Evolutionary conservation across 2,113 vertebrate genomes (phyloP).

Genomic region (Gymnocephalus cernua): DNA sequence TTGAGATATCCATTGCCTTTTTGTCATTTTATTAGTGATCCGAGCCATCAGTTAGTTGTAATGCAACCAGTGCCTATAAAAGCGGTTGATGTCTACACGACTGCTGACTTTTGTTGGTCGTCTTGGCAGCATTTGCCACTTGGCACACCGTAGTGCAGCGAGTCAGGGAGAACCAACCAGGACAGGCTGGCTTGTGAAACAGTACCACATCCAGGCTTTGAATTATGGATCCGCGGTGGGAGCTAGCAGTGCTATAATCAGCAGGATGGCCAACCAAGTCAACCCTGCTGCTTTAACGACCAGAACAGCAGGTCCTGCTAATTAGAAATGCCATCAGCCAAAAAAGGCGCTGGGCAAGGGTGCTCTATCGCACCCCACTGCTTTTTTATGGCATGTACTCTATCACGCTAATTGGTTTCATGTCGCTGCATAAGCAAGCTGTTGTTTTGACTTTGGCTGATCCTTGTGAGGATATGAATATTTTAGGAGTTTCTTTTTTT

Average conservation of each 20-base stretch:
- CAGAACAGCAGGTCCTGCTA: conserved; percentile 44
- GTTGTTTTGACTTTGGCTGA: conserved; percentile 76
- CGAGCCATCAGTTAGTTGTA: conserved; percentile 19
- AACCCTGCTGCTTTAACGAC: conserved; percentile 54
- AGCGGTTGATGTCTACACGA: conserved; percentile 23
- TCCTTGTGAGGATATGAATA: conserved; percentile 71
- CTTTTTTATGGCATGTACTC: conserved; percentile 62
- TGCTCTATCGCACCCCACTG: conserved; percentile 30
- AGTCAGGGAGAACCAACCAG: conserved; percentile 40
- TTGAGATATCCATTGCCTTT: conserved; percentile 34
- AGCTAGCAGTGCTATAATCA: conserved; percentile 63
- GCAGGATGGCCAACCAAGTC: conserved; percentile 60
- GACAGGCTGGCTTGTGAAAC: conserved; percentile 56
- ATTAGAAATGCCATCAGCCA: conserved; percentile 73
- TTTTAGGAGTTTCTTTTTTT: conserved; percentile 71
- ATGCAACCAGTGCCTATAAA: conserved; percentile 54
- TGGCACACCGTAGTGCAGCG: conserved; percentile 50
- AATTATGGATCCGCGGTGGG: conserved; percentile 76
- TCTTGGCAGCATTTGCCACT: conserved; percentile 57
- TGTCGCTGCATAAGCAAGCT: conserved; percentile 79
- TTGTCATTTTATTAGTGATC: conserved; percentile 47
- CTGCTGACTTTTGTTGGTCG: conserved; percentile 64
- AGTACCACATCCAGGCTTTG: conserved; percentile 69
- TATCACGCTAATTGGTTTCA: conserved; percentile 82
- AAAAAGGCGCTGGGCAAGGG: conserved; percentile 34